phyloP scores from a whole-genome alignment of 64 coral and sea anemone species.

The Montipora capricornis region DNA sequence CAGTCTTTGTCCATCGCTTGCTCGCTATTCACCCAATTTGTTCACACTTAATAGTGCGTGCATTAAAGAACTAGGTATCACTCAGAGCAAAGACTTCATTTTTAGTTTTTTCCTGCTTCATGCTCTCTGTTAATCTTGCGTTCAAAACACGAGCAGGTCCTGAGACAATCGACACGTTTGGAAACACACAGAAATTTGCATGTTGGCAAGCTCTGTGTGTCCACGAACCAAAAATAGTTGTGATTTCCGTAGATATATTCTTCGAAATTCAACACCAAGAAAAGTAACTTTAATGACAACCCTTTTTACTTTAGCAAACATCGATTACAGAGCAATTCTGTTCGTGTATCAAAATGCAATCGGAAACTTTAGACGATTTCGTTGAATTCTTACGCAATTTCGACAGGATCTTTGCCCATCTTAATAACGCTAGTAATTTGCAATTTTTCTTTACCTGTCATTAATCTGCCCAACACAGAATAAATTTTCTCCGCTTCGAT shows the following conservation, averaged over 20 bases:
- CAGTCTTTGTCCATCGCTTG: constrained; percentile 11
- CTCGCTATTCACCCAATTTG: constrained; percentile 56
- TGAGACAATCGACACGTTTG: constrained; percentile 24
- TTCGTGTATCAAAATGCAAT: constrained; percentile 43
- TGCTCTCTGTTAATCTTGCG: not conserved
- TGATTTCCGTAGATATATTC: constrained; percentile 12
- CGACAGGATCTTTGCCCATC: constrained; percentile 14
- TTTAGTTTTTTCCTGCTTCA: not conserved
- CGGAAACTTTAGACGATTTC: constrained; percentile 30
- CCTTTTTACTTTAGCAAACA: constrained; percentile 52
- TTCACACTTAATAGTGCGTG: constrained; percentile 30
- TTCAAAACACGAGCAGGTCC: constrained; percentile 10
- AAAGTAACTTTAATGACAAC: not conserved
- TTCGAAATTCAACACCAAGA: constrained; percentile 37
- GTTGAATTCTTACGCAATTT: constrained; percentile 50
- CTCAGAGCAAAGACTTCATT: not conserved
- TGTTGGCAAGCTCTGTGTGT: constrained; percentile 65
- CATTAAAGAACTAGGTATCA: constrained; percentile 41
- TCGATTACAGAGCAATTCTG: constrained; percentile 1
- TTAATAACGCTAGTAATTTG: constrained; percentile 54
- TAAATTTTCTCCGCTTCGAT: constrained; percentile 27
- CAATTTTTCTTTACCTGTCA: constrained; percentile 49
- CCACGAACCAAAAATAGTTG: constrained; percentile 30
- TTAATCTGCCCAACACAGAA: not conserved
- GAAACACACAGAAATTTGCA: constrained; percentile 58